Conservation (phyloP, 2,113 vertebrate species). For the Lethenteron reissneri region DNA sequence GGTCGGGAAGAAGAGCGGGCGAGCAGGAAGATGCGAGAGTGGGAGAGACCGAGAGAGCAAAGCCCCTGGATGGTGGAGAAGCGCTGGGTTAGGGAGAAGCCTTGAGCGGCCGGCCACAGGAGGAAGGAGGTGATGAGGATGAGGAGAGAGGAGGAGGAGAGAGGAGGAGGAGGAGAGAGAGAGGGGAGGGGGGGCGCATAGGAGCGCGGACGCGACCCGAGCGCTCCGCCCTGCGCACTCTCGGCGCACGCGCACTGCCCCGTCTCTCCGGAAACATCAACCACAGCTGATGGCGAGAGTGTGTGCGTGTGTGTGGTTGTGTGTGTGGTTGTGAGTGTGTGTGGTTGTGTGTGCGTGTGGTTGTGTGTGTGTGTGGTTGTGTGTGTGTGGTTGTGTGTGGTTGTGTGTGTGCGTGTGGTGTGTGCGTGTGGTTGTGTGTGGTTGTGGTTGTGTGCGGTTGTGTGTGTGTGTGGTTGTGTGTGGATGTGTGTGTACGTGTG, state of each 20-base stretch:
- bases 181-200: background rate
- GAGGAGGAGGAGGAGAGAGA: background rate
- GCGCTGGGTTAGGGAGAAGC: background rate
- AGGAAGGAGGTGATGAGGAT: background rate
- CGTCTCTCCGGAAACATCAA: too few species aligned
- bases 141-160: background rate
- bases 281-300: background rate
- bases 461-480: too few species aligned
- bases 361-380: background rate
- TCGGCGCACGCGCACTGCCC: too few species aligned
- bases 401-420: background rate
- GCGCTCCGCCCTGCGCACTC: too few species aligned
- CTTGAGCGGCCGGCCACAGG: background rate
- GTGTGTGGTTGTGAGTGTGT: background rate
- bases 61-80: background rate
- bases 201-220: background rate
- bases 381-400: background rate
- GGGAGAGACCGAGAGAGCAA: background rate
- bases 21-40: too few species aligned
- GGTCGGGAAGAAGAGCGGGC: background rate
- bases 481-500: too few species aligned
- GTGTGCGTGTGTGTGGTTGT: background rate
- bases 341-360: background rate
- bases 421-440: background rate
- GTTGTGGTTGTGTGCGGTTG: background rate